phyloP scores from a whole-genome alignment of 2,888 invertebrate genomes.

The Andricus quercusramuli region DNA sequence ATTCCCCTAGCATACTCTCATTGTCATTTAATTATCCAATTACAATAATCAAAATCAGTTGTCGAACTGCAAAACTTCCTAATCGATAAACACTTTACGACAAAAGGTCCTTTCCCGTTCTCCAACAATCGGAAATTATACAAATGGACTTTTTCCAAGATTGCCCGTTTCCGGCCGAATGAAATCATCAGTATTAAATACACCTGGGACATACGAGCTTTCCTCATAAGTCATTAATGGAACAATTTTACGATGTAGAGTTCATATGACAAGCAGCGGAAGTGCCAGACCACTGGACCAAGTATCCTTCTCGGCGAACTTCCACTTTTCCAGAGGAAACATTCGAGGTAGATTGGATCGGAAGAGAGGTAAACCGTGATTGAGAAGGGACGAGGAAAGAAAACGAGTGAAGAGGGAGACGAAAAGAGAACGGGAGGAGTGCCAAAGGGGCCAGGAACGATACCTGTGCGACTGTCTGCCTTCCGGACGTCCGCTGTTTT shows the following conservation, averaged over 20 bases:
- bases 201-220: conserved; percentile 2
- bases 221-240: conserved; percentile 31
- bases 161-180: conserved; percentile 6
- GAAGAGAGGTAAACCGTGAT: conserved; percentile 51
- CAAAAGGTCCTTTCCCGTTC: conserved; percentile 3
- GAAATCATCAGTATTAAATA: conserved; percentile 32
- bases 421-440: conserved; percentile 56
- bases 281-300: conserved; percentile 59
- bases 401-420: conserved; percentile 42
- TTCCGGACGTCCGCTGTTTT: conserved; percentile 79
- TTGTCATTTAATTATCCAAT: background rate
- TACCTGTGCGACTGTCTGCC: conserved; percentile 78
- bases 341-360: conserved; percentile 23
- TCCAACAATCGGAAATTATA: conserved; percentile 21
- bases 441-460: conserved; percentile 72
- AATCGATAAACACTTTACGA: conserved; percentile 8
- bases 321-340: conserved; percentile 58
- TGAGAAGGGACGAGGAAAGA: conserved; percentile 52
- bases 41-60: background rate
- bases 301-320: conserved; percentile 64
- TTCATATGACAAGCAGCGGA: conserved; percentile 10
- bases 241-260: conserved; percentile 6
- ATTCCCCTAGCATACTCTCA: background rate
- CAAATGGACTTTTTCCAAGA: conserved; percentile 27
- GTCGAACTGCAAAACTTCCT: background rate